Evolutionary conservation across 2,113 vertebrate genomes (phyloP).

Genomic region (Perognathus longimembris): DNA sequence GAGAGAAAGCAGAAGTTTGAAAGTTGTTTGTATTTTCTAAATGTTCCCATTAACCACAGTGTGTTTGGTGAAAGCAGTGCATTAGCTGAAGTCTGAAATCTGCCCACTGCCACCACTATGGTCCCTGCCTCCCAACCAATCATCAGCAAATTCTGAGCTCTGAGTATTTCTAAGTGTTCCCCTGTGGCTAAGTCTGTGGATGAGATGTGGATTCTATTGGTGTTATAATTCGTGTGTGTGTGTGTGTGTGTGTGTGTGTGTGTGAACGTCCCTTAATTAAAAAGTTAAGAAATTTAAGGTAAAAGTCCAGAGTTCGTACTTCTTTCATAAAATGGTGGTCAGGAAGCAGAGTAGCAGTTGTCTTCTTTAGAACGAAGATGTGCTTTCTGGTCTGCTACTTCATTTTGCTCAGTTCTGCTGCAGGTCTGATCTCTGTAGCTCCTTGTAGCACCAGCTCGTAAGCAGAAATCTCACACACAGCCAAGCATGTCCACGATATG

Average conservation of each 20-base stretch:
- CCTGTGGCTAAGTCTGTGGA: not conserved
- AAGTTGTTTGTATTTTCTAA: slow-evolving; percentile 35
- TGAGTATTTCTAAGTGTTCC: not conserved
- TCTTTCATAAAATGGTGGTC: not conserved
- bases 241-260: no score
- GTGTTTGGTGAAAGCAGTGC: slow-evolving; percentile 33
- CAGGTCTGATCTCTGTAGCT: not conserved
- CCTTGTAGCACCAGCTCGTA: not conserved
- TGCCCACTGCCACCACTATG: not conserved
- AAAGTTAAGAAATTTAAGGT: not conserved
- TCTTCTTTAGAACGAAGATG: not conserved
- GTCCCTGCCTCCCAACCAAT: not conserved
- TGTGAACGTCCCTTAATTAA: not conserved
- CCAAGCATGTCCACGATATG: not conserved
- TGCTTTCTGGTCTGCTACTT: not conserved
- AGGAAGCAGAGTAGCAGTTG: not conserved
- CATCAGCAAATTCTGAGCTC: not conserved
- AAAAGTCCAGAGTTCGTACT: not conserved
- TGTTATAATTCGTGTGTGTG: not conserved
- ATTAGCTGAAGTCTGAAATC: not conserved
- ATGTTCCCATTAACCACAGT: not conserved
- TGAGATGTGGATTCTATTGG: not conserved
- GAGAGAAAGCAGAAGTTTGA: slow-evolving; percentile 31
- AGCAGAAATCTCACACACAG: not conserved
- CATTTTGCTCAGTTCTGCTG: not conserved